phyloP scores from a whole-genome alignment of 2,797 vertebrate species.

The Nyctibius grandis region DNA sequence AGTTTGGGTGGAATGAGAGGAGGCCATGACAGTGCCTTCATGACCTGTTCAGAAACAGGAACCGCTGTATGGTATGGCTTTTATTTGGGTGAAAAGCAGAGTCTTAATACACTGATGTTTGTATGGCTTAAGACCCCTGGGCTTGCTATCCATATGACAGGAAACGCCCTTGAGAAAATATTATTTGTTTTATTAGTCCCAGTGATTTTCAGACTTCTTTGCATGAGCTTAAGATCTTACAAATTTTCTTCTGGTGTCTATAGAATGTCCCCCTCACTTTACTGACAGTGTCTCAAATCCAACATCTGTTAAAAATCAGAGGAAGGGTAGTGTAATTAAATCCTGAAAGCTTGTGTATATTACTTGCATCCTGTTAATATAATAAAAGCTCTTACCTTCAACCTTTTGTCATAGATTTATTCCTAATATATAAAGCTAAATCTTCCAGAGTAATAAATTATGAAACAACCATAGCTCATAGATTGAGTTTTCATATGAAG shows the following conservation, averaged over 20 bases:
- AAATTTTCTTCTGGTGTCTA: not conserved
- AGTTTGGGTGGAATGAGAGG: not conserved
- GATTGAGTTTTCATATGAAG: not conserved
- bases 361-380: not conserved
- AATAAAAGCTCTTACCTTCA: constrained; percentile 21
- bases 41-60: not conserved
- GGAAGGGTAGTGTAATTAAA: not conserved
- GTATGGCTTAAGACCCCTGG: not conserved
- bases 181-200: not conserved
- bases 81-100: not conserved
- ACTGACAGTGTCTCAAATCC: not conserved
- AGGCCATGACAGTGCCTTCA: not conserved
- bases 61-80: not conserved
- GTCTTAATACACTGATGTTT: not conserved
- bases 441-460: not conserved
- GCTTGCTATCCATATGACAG: not conserved
- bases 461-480: not conserved
- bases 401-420: constrained; percentile 8
- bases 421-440: not conserved
- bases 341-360: not conserved
- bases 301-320: not conserved
- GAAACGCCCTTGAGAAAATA: not conserved
- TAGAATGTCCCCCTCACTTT: not conserved
- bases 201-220: not conserved
- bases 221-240: not conserved